Percentiles rank a stretch among this genome's conserved stretches.
Evolutionary conservation across 2,888 invertebrate species (phyloP).

Genomic region (Macrostomum cliftonense): DNA sequence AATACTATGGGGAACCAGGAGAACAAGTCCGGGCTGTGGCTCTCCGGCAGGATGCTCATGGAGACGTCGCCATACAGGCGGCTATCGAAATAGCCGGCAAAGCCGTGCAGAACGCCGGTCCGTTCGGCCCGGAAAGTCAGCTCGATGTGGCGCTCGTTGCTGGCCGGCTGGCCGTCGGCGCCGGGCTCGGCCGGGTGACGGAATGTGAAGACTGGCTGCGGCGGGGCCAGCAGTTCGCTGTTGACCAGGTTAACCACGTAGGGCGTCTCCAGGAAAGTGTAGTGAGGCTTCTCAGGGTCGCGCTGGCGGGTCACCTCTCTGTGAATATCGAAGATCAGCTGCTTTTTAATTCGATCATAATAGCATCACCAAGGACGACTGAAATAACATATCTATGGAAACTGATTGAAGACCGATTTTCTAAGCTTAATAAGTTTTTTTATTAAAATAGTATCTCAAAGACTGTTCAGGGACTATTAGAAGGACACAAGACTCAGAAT

Average conservation of each 20-base stretch:
- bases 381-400: no score
- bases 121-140: conserved; percentile 52
- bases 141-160: conserved; percentile 53
- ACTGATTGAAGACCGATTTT: no score
- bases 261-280: conserved; percentile 54
- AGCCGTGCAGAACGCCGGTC: conserved; percentile 70
- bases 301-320: not conserved
- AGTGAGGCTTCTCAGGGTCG: conserved; percentile 6
- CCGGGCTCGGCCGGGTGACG: conserved; percentile 50
- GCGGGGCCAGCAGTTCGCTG: conserved; percentile 55
- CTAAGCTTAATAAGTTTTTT: no score
- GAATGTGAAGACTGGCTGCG: conserved; percentile 64
- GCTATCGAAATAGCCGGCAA: conserved; percentile 85
- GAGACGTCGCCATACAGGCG: conserved; percentile 50
- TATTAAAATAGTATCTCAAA: no score
- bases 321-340: no score
- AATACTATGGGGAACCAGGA: conserved; percentile 96
- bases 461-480: no score
- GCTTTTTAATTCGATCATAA: no score
- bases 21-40: conserved; percentile 74
- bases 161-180: conserved; percentile 16
- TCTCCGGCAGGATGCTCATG: conserved; percentile 51
- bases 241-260: conserved; percentile 82
- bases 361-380: no score
- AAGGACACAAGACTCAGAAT: no score